Conservation (phyloP, 2,888 invertebrate genomes). For the Harpagoxenus sublaevis region DNA sequence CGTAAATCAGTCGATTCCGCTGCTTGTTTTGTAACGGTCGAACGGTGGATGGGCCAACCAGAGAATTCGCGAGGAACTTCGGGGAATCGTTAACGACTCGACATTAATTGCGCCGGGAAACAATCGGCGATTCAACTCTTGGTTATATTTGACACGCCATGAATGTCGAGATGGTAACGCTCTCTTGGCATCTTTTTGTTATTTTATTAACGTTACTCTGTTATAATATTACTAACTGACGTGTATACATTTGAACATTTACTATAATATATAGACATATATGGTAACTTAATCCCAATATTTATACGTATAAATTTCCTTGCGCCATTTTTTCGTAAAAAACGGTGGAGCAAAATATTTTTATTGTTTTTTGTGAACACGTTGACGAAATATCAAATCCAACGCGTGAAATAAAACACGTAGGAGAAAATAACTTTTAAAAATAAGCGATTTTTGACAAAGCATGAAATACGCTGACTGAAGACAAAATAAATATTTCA, state of each 20-base stretch:
- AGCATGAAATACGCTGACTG: background rate
- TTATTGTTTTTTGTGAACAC: background rate
- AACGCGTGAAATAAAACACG: background rate
- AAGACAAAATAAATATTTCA: background rate
- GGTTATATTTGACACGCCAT: conserved; percentile 28
- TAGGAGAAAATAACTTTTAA: background rate
- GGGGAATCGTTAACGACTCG: conserved; percentile 70
- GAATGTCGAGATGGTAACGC: conserved; percentile 14
- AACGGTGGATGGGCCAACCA: conserved; percentile 19
- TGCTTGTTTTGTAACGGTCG: conserved; percentile 50
- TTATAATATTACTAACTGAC: background rate
- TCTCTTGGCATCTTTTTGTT: background rate
- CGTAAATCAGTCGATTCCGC: conserved; percentile 54
- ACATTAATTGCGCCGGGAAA: conserved; percentile 56
- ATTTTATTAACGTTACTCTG: background rate
- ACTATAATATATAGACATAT: no score
- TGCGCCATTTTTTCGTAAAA: background rate
- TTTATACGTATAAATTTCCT: background rate
- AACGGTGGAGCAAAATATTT: background rate
- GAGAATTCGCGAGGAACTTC: conserved; percentile 66
- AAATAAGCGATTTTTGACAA: background rate
- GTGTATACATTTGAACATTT: background rate
- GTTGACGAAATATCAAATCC: background rate
- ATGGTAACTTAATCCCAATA: conserved; percentile 9
- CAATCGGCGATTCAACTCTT: conserved; percentile 60